These are phyloP conservation scores for Alethe castanea DNA, from an alignment of 2,113 vertebrate genomes.

Conservation along the genomic window DNA sequence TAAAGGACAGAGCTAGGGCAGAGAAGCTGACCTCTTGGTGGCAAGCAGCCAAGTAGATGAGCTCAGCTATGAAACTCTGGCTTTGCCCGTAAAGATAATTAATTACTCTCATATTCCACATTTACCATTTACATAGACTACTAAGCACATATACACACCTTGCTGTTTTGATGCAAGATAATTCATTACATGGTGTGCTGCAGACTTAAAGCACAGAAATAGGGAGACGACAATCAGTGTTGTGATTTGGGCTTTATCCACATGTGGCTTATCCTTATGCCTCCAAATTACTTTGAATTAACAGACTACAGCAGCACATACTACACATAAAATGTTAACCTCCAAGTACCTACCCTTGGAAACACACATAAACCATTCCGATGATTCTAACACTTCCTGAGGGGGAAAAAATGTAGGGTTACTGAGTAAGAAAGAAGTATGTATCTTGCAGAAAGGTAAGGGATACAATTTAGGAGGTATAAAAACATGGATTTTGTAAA, in stretches of 20 bases:
- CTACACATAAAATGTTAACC: background rate
- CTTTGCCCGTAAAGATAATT: background rate
- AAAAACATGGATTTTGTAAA: background rate
- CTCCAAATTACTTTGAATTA: background rate
- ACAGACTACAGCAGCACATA: background rate
- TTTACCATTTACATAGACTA: background rate
- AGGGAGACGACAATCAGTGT: background rate
- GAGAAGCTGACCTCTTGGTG: background rate
- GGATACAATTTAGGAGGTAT: background rate
- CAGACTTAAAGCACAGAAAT: background rate
- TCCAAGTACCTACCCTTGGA: background rate
- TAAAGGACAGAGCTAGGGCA: background rate
- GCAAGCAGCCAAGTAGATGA: background rate
- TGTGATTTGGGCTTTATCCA: background rate
- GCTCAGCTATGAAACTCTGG: background rate
- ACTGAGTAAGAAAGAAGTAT: background rate
- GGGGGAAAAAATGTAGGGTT: background rate
- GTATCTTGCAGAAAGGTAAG: background rate
- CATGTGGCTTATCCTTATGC: background rate
- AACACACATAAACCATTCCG: background rate
- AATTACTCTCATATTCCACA: background rate
- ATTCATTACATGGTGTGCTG: background rate
- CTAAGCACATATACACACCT: background rate
- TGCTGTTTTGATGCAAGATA: background rate
- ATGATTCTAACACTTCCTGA: background rate